Conservation (phyloP, 2,888 invertebrate genomes). For the Eurytoma adleriae region DNA sequence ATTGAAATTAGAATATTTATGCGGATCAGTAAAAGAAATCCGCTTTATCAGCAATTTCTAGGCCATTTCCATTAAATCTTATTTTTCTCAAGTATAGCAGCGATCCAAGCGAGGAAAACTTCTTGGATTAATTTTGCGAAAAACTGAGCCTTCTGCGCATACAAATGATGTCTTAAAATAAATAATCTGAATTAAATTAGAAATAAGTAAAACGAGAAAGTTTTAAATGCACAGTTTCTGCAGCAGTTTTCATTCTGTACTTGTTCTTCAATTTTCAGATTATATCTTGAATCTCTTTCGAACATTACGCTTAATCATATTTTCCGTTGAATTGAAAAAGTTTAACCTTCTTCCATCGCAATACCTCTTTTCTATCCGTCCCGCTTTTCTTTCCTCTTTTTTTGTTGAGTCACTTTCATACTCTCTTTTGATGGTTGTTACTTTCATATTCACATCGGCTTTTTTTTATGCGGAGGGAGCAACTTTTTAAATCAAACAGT, state of each 20-base stretch:
- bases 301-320: conserved; percentile 45
- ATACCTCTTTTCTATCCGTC: conserved; percentile 29
- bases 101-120: no score
- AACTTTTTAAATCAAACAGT: no score
- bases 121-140: no score
- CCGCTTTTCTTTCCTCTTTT: conserved; percentile 14
- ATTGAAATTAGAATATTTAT: no score
- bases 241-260: conserved; percentile 22
- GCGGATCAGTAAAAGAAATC: no score
- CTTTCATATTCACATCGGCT: background rate
- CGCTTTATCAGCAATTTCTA: no score
- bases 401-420: background rate
- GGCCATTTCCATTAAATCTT: no score
- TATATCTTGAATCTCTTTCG: conserved; percentile 31
- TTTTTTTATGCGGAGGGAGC: background rate
- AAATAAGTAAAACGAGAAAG: conserved; percentile 14
- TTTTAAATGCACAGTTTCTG: conserved; percentile 10
- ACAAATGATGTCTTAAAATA: background rate
- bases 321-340: conserved; percentile 49
- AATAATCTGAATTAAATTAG: background rate
- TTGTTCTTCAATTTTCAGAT: conserved; percentile 18
- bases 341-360: conserved; percentile 23
- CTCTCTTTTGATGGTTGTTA: conserved; percentile 5
- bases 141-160: no score
- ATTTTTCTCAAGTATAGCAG: no score